A percentile compares a stretch with the other conserved stretches of the same genome.
phyloP scores from a whole-genome alignment of 2,113 vertebrate genomes.

The Smithornis capensis region DNA sequence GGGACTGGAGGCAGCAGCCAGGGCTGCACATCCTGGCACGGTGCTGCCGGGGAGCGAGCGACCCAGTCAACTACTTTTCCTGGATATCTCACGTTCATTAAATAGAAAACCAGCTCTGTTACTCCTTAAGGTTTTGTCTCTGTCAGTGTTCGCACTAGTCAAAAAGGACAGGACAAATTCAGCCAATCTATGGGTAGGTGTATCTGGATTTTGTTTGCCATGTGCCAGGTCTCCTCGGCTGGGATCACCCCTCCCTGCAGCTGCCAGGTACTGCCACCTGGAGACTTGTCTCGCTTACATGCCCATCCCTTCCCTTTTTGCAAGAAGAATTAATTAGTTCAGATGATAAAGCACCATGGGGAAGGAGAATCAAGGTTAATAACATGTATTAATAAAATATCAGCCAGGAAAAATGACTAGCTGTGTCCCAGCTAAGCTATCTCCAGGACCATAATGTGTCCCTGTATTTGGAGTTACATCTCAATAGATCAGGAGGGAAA shows the following conservation, averaged over 20 bases:
- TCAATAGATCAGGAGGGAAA: constrained; percentile 9
- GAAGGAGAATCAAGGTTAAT: constrained; percentile 65
- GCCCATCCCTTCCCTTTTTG: neutral
- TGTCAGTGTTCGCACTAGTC: neutral
- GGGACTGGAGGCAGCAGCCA: rapidly evolving
- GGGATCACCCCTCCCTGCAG: neutral
- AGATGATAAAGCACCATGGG: constrained; percentile 30
- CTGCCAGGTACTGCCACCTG: neutral
- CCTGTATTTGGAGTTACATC: neutral
- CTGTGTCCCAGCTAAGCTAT: constrained; percentile 34
- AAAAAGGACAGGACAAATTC: neutral
- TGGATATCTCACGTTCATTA: neutral
- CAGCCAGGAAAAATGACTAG: constrained; percentile 42
- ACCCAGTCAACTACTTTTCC: rapidly evolving
- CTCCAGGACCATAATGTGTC: neutral
- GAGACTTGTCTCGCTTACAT: neutral
- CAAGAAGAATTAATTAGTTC: constrained; percentile 49
- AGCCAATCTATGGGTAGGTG: rapidly evolving
- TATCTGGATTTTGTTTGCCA: neutral
- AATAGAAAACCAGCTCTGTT: neutral
- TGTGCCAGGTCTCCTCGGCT: neutral
- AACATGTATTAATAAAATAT: constrained; percentile 58
- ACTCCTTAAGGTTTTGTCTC: neutral
- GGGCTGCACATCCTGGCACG: rapidly evolving
- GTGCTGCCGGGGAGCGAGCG: rapidly evolving